Evolutionary conservation across 2,888 invertebrate genomes (phyloP).

Genomic region (Lepeophtheirus nordmannii): DNA sequence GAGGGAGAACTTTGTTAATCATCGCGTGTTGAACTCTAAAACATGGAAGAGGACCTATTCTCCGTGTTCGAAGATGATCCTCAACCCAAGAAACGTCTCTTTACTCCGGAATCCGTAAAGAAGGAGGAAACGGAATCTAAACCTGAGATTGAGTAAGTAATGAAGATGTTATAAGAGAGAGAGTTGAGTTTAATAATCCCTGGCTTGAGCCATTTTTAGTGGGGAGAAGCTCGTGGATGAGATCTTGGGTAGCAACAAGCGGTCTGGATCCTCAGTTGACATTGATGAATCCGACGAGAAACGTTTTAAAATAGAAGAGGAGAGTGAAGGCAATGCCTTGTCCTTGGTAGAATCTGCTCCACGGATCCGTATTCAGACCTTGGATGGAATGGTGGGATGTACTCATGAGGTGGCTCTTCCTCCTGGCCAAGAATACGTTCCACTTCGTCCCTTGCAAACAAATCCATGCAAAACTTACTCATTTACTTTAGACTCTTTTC

Average conservation of each 20-base stretch:
- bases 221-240: too few relatives aligned
- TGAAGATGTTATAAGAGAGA: not conserved
- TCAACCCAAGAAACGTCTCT: not conserved
- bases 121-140: not conserved
- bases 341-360: constrained; percentile 35
- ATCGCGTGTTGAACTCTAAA: not conserved
- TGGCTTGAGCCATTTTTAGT: not conserved
- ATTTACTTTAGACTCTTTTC: constrained; percentile 92
- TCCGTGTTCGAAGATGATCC: not conserved
- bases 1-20: too few relatives aligned
- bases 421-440: constrained; percentile 60
- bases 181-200: too few relatives aligned
- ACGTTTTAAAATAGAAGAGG: not conserved
- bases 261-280: not conserved
- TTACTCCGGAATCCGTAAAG: not conserved
- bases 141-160: not conserved
- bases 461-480: constrained; percentile 81
- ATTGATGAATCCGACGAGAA: constrained; percentile 24
- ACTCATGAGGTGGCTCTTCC: constrained; percentile 92
- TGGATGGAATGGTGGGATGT: constrained; percentile 80
- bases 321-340: constrained; percentile 1
- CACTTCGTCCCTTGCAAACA: constrained; percentile 42
- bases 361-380: constrained; percentile 67
- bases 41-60: constrained; percentile 3
- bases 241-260: not conserved